Evolutionary conservation across 2,797 vertebrate genomes (phyloP).

Genomic region (Podarcis siculus): DNA sequence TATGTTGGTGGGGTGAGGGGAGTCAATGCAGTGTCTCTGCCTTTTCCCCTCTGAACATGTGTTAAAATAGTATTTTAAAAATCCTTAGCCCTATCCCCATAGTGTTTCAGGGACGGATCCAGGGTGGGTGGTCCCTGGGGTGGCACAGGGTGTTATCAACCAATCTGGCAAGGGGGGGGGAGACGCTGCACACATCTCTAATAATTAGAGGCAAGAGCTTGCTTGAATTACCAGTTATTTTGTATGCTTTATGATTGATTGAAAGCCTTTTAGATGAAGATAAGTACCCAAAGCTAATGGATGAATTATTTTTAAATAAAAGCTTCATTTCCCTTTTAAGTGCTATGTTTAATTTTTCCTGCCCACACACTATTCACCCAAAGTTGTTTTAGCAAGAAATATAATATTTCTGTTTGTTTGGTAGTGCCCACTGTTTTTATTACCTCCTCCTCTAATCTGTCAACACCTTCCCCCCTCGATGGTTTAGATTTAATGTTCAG

Average conservation of each 20-base stretch:
- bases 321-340: background rate
- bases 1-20: too few species aligned
- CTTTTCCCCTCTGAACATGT: too few species aligned
- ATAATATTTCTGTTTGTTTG: background rate
- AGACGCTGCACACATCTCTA: too few species aligned
- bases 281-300: constrained; percentile 2
- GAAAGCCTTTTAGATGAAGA: constrained; percentile 4
- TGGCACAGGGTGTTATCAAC: too few species aligned
- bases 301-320: background rate
- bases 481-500: background rate
- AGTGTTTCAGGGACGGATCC: too few species aligned
- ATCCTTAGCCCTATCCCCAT: too few species aligned
- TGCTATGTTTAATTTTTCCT: background rate
- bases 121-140: too few species aligned
- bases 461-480: background rate
- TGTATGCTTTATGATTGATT: background rate
- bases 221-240: constrained; percentile 22
- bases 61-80: too few species aligned
- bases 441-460: background rate
- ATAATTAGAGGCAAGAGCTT: background rate
- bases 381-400: background rate
- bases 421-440: background rate
- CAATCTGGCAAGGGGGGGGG: too few species aligned
- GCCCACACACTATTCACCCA: background rate
- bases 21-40: too few species aligned